A percentile compares a stretch with the other conserved stretches of the same genome.
Evolutionary conservation across 2,113 vertebrate species (phyloP).

Genomic region (Thymallus thymallus): DNA sequence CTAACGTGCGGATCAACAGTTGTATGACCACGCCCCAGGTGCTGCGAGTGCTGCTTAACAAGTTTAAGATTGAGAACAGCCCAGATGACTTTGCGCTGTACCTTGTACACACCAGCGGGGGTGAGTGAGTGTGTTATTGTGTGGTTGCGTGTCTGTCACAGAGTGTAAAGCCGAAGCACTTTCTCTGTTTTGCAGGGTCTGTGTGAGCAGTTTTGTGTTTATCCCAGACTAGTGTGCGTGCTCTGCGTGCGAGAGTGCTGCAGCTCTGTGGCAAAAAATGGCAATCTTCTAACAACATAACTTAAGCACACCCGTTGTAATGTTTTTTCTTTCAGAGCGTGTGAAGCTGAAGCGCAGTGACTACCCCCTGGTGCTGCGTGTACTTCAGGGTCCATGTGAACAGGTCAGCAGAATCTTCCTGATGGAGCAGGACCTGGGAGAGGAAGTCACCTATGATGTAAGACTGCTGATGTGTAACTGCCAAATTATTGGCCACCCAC

Average conservation of each 20-base stretch:
- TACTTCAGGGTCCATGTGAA: conserved; percentile 94
- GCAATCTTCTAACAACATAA: conserved; percentile 5
- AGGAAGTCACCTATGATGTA: conserved; percentile 96
- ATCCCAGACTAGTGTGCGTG: conserved; percentile 8
- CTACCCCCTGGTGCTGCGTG: conserved; percentile 84
- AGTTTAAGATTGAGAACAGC: conserved; percentile 96
- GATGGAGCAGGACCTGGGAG: conserved; percentile 94
- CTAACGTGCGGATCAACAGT: conserved; percentile 95
- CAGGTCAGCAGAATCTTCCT: conserved; percentile 93
- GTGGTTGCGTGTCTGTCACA: not conserved
- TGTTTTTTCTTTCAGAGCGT: conserved; percentile 79
- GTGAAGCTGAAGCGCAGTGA: conserved; percentile 85
- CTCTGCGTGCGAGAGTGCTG: conserved; percentile 10
- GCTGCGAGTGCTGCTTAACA: conserved; percentile 91
- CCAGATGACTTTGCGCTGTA: conserved; percentile 90
- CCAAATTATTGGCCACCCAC: no score
- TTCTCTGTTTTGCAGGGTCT: not conserved
- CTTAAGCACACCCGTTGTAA: no score
- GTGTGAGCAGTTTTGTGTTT: not conserved
- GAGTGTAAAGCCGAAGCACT: no score
- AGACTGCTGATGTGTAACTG: conserved; percentile 50
- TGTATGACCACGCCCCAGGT: conserved; percentile 92
- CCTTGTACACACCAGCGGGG: conserved; percentile 89
- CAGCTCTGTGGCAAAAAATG: not conserved
- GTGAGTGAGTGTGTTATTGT: conserved; percentile 58